Conservation (phyloP, 1,140 invertebrate genomes). For the Triops longicaudatus region DNA sequence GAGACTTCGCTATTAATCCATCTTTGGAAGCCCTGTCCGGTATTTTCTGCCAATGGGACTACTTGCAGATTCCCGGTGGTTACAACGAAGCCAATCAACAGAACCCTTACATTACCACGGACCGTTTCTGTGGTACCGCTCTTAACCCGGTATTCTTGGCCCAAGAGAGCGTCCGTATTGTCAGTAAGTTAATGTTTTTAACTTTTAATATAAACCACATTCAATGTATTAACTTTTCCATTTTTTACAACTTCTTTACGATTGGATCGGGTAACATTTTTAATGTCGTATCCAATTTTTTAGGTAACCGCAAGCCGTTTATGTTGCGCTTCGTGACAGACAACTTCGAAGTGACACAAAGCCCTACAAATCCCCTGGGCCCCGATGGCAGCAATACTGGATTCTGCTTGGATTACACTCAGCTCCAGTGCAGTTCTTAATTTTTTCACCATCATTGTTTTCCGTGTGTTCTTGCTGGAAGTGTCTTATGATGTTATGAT, state of each 20-base stretch:
- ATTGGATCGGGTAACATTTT: constrained; percentile 13
- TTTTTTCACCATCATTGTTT: background rate
- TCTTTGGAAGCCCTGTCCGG: background rate
- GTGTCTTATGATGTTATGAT: too few species aligned
- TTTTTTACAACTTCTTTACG: background rate
- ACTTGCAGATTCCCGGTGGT: constrained; percentile 21
- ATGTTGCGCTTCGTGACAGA: constrained; percentile 25
- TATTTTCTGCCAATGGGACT: constrained; percentile 16
- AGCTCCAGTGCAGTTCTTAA: constrained; percentile 19
- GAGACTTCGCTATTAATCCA: background rate
- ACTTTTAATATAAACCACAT: background rate
- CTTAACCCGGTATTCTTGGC: background rate
- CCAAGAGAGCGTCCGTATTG: background rate
- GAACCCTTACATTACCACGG: background rate
- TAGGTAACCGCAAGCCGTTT: constrained; percentile 27
- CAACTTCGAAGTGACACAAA: constrained; percentile 25
- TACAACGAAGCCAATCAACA: constrained; percentile 8
- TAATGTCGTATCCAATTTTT: constrained; percentile 3
- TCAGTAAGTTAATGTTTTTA: constrained; percentile 5
- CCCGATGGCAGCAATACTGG: constrained; percentile 27
- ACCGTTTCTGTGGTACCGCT: constrained; percentile 9
- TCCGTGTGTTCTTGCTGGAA: too few species aligned
- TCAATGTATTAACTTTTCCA: too few species aligned
- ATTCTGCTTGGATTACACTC: constrained; percentile 26
- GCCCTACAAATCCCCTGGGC: constrained; percentile 23